These are phyloP conservation scores for Zalophus californianus DNA, from an alignment of 2,797 vertebrate species.

Conservation along the genomic window DNA sequence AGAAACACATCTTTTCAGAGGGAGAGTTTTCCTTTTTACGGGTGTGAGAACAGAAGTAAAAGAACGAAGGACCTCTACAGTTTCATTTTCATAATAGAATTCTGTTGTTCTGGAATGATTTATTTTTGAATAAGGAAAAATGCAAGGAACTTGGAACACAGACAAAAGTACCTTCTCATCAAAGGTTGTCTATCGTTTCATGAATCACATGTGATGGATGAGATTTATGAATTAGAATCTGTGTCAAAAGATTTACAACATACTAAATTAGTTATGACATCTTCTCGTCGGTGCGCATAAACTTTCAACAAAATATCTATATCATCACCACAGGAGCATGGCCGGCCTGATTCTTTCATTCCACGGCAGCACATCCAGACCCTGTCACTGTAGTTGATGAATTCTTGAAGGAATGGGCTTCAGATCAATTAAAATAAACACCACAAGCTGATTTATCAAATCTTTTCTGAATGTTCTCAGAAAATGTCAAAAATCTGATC, in stretches of 20 bases:
- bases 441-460: conserved; percentile 93
- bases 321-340: conserved; percentile 87
- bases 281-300: conserved; percentile 87
- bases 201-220: conserved; percentile 90
- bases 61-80: conserved; percentile 78
- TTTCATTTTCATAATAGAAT: conserved; percentile 84
- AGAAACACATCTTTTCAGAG: conserved; percentile 58
- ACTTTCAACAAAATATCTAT: conserved; percentile 90
- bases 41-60: conserved; percentile 81
- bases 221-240: conserved; percentile 91
- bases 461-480: conserved; percentile 92
- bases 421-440: conserved; percentile 95
- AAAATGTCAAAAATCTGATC: conserved; percentile 93
- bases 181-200: conserved; percentile 90
- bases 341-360: conserved; percentile 86
- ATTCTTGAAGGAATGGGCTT: conserved; percentile 90
- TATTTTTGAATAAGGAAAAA: conserved; percentile 88
- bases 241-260: conserved; percentile 89
- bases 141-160: conserved; percentile 88
- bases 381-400: conserved; percentile 90
- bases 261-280: conserved; percentile 90
- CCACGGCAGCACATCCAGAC: conserved; percentile 84
- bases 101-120: conserved; percentile 88
- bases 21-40: conserved; percentile 65
- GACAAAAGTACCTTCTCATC: conserved; percentile 90